Base-by-base conservation (phyloP, 2,888 invertebrate genomes). In the Isotomurus palustris region DNA sequence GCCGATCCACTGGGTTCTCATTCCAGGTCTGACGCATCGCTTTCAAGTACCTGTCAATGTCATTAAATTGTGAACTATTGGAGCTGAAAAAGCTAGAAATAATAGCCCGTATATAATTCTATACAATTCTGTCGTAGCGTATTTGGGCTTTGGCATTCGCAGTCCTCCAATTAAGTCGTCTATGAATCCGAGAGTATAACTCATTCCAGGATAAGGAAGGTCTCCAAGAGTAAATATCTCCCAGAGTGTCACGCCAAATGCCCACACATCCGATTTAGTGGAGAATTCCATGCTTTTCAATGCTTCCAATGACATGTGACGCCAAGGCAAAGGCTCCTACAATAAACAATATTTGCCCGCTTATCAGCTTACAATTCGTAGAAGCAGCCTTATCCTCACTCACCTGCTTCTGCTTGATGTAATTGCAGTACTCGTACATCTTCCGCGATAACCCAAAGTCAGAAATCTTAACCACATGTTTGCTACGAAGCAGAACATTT, bases 21-120 rank as follows among this genome's bases (percentile, higher is more conserved):
- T 84, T 82, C 93, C 93, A 94, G 75, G 93, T 94, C 73, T 84
- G 83, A 55, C 82, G 77, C 89, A 94, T 92, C 56, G 88, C 83
- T 68, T 83, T 78, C 75, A 88, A 92, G 38, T 40, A 40, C 19
- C 40, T 40, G 6, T 40, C 12, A 6, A 32, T 8, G 8, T 10
- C 14, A 10, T 32, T 32, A 14, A 32, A 32, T 32, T 10, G 32
- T 32, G 8, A 10, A 10, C 14, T 8, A 8, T n/a, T 6, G 6
- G 40, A 40, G 17, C 6, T 40, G 19, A 40, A 40, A 17, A 8
- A n/a, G 19, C 40, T 14, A 40, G 14, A 32, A 32, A 32, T 32
- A 32, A 32, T 10, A 32, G 8, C 14, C 32, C 32, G 14, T 10
- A 10, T 14, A 40, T n/a, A 17, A 40, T 14, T 14, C 10, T 17